Evolutionary conservation across 2,113 vertebrate genomes (phyloP), one percentile per base, ranked within the genome.

Genomic region (Tyrannus savana): DNA sequence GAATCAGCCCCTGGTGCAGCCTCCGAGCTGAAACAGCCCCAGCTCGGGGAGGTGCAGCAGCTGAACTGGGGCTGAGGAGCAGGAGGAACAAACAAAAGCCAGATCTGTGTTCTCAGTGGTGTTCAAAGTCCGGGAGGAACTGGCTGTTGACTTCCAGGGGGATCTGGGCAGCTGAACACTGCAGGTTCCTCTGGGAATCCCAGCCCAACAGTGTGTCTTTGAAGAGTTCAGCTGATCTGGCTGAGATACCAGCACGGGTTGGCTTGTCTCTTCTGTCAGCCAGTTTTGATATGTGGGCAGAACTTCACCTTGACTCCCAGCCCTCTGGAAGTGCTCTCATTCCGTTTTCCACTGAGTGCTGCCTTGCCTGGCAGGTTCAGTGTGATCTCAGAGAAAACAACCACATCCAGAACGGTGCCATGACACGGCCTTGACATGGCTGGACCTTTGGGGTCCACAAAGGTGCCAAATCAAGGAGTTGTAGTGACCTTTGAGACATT

Each of bases 381-480:
- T 84, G 87, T 33, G 81, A 39, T 73, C 66, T 60, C 84, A 69
- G 91, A 75, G 86, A 39, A 91, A 92, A 82, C 93, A 89, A 35
- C 58, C 77, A 76, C 84, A 79, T 63, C 58, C 74, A 92, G 76
- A 78, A 75, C 2, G 1, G 79, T 39, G 58, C 66, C 91, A 89
- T 37, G 35, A 37, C 35, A 37, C 35, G 35, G 91, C 79, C 64
- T 86, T 84, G 72, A 18, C 42, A 14, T 19, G 67, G 41, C 74
- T 80, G 87, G 50, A 55, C 73, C 59, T 69, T 83, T 85, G 81
- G 62, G 25, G 44, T 64, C 19, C 2, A 25, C 71, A 47, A 7
- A 71, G 47, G 12, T 53, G 50, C 19, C 64, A 77, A 71, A 75
- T 52, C 30, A 56, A 11, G 25, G 73, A 44, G 39, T 33, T 84